A percentile compares a stretch with the other conserved stretches of the same genome.
Evolutionary conservation across 2,797 vertebrate species (phyloP).

Genomic region (Alauda arvensis): DNA sequence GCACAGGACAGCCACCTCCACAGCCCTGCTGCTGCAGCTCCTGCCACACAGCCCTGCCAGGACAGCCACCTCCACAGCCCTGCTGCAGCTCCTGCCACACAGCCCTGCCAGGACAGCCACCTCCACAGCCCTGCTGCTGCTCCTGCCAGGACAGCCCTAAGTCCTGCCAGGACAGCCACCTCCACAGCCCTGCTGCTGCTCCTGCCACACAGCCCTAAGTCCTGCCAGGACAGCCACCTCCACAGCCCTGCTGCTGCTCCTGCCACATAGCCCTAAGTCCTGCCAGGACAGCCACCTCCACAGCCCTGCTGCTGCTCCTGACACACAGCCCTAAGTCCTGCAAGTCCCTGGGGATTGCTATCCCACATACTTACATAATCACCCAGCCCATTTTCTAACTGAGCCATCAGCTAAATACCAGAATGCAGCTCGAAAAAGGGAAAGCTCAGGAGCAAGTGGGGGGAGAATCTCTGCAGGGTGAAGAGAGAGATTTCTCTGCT

Average conservation of each 20-base stretch:
- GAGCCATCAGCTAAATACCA: slow-evolving; percentile 16
- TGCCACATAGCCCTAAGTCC: no score
- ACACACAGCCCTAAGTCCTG: slow-evolving; percentile 3
- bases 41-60: background rate
- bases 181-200: slow-evolving; percentile 8
- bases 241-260: no score
- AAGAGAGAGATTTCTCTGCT: background rate
- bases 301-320: slow-evolving; percentile 10
- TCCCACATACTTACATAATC: slow-evolving; percentile 25
- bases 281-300: background rate
- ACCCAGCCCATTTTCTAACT: background rate
- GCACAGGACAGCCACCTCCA: background rate
- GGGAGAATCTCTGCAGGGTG: background rate
- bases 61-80: background rate
- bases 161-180: background rate
- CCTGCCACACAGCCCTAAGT: no score
- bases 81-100: slow-evolving; percentile 10
- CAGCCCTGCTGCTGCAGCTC: slow-evolving; percentile 7
- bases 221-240: background rate
- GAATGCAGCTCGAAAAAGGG: background rate
- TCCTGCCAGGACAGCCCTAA: slow-evolving; percentile 18
- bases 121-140: slow-evolving; percentile 4
- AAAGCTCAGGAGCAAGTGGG: background rate
- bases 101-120: background rate
- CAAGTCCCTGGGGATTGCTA: slow-evolving; percentile 20